Conservation (phyloP, 2,888 invertebrate species). For the Leuctra nigra region DNA sequence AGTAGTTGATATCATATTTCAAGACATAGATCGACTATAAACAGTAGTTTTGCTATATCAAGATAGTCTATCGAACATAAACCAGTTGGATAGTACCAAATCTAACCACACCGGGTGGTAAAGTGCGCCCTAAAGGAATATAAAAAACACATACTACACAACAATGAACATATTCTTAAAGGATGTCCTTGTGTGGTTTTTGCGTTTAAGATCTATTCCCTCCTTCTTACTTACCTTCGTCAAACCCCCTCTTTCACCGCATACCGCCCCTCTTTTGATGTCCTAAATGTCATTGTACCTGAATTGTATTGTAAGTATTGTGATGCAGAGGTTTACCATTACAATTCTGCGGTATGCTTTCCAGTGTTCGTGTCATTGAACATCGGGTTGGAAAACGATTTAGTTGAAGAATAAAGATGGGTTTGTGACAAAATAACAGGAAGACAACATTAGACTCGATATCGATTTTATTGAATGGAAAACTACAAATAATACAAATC, state of each 20-base stretch:
- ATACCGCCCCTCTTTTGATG: background rate
- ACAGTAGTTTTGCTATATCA: background rate
- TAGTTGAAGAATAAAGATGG: background rate
- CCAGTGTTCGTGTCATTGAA: constrained; percentile 21
- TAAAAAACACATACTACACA: constrained; percentile 1
- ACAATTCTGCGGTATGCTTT: constrained; percentile 5
- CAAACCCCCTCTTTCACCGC: constrained; percentile 12
- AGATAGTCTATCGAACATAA: background rate
- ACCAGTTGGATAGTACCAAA: background rate
- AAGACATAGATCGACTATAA: background rate
- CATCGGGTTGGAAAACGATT: background rate
- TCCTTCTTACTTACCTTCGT: constrained; percentile 20
- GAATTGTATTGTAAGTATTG: no score
- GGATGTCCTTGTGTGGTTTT: constrained; percentile 23
- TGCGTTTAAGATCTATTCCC: constrained; percentile 9
- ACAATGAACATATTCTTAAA: constrained; percentile 1
- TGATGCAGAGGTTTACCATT: constrained; percentile 5
- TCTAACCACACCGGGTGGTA: constrained; percentile 16
- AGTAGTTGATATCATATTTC: no score
- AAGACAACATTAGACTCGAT: background rate
- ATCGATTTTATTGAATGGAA: no score
- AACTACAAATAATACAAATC: no score
- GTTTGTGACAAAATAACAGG: background rate
- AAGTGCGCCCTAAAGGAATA: constrained; percentile 6
- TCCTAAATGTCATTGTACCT: constrained; percentile 12